Percentiles rank a stretch among this genome's conserved stretches.
Evolutionary conservation across 2,888 invertebrate species (phyloP).

Genomic region (Camponotus fellah): DNA sequence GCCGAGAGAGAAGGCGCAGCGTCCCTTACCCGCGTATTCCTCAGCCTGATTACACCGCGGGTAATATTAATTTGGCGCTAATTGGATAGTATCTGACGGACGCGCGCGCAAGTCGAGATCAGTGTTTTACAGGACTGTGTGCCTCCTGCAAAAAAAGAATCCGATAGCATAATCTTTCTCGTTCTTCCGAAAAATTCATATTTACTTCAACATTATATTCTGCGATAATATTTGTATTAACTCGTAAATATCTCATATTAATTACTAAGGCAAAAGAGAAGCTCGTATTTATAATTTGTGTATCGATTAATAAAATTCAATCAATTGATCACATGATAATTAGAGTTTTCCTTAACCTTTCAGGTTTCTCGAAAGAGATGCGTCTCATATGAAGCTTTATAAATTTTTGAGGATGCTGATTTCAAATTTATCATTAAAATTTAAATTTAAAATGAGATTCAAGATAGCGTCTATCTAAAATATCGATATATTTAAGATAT

Average conservation of each 20-base stretch:
- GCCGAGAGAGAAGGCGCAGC: constrained; percentile 69
- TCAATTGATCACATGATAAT: no score
- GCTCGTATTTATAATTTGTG: not conserved
- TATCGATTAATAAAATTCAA: constrained; percentile 20
- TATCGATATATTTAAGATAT: no score
- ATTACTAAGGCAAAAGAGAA: not conserved
- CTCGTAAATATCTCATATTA: not conserved
- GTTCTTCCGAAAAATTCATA: not conserved
- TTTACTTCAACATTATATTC: not conserved
- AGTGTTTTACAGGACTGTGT: constrained; percentile 39
- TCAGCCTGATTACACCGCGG: constrained; percentile 72
- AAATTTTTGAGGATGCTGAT: no score
- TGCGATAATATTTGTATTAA: not conserved
- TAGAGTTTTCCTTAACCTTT: no score
- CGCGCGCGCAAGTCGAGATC: constrained; percentile 51
- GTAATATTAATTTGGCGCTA: constrained; percentile 78
- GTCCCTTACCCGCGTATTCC: constrained; percentile 63
- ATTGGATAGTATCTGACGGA: constrained; percentile 72
- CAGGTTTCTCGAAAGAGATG: no score
- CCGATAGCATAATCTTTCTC: not conserved
- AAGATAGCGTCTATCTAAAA: no score
- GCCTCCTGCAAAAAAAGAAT: constrained; percentile 20
- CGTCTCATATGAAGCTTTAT: no score
- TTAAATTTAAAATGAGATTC: no score
- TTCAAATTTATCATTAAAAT: no score